A percentile compares a stretch with the other conserved stretches of the same genome.
Evolutionary conservation across 2,797 vertebrate genomes (phyloP).

Genomic region (Acanthiza pusilla): DNA sequence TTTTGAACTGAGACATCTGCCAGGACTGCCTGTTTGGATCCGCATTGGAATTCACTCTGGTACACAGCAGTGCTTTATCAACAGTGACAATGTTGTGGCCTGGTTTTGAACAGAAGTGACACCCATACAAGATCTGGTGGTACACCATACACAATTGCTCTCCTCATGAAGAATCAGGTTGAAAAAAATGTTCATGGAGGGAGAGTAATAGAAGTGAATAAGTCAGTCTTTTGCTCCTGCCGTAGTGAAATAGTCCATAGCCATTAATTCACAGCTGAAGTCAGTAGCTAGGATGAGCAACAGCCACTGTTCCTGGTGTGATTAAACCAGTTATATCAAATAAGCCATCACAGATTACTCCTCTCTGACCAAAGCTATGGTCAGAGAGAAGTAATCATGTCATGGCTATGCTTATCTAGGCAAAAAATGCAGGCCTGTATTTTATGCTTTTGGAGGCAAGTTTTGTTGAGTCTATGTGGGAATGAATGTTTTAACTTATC

Average conservation of each 20-base stretch:
- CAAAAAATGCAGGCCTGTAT: not conserved
- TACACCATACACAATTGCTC: not conserved
- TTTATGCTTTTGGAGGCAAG: not conserved
- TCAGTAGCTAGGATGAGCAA: not conserved
- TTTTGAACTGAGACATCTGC: conserved; percentile 90
- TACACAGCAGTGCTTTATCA: conserved; percentile 54
- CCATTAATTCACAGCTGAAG: not conserved
- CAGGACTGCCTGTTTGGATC: conserved; percentile 94
- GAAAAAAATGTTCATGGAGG: not conserved
- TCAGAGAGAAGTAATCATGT: not conserved
- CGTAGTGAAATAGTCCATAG: not conserved
- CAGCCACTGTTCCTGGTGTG: not conserved
- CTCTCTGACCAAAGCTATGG: not conserved
- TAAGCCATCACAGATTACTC: not conserved
- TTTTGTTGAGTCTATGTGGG: not conserved
- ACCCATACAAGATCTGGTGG: not conserved
- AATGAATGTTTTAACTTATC: conserved; percentile 1
- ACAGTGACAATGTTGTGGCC: not conserved
- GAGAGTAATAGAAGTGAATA: not conserved
- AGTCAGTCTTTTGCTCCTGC: not conserved
- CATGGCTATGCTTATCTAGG: not conserved
- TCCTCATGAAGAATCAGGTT: not conserved
- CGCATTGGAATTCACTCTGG: conserved; percentile 96
- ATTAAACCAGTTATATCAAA: not conserved
- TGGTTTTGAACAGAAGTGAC: not conserved